Percentiles rank a stretch among this genome's conserved stretches.
Evolutionary conservation across 2,113 vertebrate species (phyloP).

Genomic region (Tragelaphus strepsiceros): DNA sequence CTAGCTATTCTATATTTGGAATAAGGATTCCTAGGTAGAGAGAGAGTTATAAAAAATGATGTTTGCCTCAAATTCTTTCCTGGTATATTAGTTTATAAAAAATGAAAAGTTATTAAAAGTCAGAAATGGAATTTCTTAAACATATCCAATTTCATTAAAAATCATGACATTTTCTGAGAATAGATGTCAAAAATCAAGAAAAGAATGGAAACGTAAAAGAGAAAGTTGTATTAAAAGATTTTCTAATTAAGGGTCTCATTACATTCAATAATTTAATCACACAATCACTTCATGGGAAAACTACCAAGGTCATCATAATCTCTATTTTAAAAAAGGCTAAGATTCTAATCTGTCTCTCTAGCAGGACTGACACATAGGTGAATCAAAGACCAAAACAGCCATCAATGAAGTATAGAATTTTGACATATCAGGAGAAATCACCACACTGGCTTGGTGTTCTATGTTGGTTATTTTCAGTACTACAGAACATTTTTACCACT

Average conservation of each 20-base stretch:
- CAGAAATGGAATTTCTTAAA: slow-evolving; percentile 36
- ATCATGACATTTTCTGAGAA: slow-evolving; percentile 16
- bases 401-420: slow-evolving; percentile 20
- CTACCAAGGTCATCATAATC: not conserved
- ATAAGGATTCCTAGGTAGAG: slow-evolving; percentile 2
- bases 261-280: slow-evolving; percentile 3
- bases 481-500: not conserved
- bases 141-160: slow-evolving; percentile 20
- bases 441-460: not conserved
- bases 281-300: slow-evolving; percentile 12
- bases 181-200: slow-evolving; percentile 18
- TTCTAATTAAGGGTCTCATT: not conserved
- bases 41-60: slow-evolving; percentile 9
- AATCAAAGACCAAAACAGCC: slow-evolving; percentile 4
- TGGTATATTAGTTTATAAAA: slow-evolving; percentile 12
- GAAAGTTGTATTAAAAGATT: not conserved
- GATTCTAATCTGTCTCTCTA: slow-evolving; percentile 12
- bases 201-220: not conserved
- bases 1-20: not conserved
- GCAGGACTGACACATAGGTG: not conserved
- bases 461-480: not conserved
- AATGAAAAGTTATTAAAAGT: not conserved
- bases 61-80: slow-evolving; percentile 19
- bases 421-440: not conserved
- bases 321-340: not conserved